These are phyloP conservation scores for Phalacrocorax pelagicus DNA, from an alignment of 2,113 vertebrate species.

Conservation along the genomic window DNA sequence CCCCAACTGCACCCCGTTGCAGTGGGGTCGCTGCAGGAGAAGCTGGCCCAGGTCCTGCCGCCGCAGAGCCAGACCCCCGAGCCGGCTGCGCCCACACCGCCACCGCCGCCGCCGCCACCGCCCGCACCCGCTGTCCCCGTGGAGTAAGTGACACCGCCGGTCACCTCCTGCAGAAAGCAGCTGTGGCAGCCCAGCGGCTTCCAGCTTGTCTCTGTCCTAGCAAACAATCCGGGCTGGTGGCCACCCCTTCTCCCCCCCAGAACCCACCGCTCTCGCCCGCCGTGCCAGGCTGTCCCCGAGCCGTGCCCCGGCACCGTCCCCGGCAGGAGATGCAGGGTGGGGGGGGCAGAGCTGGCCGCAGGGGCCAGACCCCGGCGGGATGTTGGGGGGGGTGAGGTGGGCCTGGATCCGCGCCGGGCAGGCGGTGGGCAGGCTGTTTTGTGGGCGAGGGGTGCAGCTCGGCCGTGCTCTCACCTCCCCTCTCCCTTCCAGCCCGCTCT, in stretches of 20 bases:
- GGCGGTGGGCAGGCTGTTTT: background rate
- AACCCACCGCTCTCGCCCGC: background rate
- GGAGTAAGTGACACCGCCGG: background rate
- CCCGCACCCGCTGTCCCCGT: background rate
- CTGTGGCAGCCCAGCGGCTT: background rate
- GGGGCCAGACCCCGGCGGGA: background rate
- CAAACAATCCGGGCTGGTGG: background rate
- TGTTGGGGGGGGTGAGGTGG: background rate
- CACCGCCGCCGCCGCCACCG: background rate
- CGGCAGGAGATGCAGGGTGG: background rate
- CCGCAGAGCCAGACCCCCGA: background rate
- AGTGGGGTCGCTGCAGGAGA: background rate
- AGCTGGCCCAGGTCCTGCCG: background rate
- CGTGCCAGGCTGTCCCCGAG: background rate
- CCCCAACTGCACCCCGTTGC: background rate
- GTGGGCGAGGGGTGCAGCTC: accelerated
- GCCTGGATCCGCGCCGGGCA: background rate
- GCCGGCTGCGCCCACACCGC: background rate
- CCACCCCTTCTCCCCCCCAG: background rate
- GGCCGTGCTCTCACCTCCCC: background rate
- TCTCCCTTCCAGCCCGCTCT: slow-evolving; percentile 4
- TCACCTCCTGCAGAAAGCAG: background rate
- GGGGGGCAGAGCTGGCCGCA: background rate
- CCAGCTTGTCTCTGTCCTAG: background rate
- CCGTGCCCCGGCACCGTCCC: accelerated